phyloP scores from a whole-genome alignment of 2,888 invertebrate species.

The Maniola hyperantus region DNA sequence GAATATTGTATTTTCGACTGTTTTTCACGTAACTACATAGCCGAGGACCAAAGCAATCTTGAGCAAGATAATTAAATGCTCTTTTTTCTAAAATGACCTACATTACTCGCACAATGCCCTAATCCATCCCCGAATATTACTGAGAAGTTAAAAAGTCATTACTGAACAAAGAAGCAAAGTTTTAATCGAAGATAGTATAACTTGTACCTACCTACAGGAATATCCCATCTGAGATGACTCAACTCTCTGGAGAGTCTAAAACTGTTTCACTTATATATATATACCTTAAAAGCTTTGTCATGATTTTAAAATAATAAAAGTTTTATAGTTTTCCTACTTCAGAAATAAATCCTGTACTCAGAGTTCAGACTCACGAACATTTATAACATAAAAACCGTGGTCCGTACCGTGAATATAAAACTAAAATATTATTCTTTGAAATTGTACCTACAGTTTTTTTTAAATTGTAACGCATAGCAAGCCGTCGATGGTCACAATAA shows the following conservation, averaged over 20 bases:
- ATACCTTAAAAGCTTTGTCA: too few relatives aligned
- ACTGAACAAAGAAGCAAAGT: slow-evolving; percentile 38
- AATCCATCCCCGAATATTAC: slow-evolving; percentile 36
- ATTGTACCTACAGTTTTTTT: too few relatives aligned
- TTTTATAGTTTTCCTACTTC: not conserved
- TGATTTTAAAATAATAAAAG: slow-evolving; percentile 14
- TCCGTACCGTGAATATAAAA: too few relatives aligned
- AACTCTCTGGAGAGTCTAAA: slow-evolving; percentile 30
- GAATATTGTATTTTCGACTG: too few relatives aligned
- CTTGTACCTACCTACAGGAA: slow-evolving; percentile 21
- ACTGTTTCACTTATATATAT: slow-evolving; percentile 23
- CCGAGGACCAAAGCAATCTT: not conserved
- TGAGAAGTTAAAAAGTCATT: slow-evolving; percentile 38
- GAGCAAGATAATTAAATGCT: not conserved
- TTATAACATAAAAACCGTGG: too few relatives aligned
- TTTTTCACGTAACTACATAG: too few relatives aligned
- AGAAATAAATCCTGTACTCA: not conserved
- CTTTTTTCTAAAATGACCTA: slow-evolving; percentile 26
- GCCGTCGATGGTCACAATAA: too few relatives aligned
- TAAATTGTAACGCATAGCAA: too few relatives aligned
- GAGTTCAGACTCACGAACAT: too few relatives aligned
- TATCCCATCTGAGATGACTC: slow-evolving; percentile 34
- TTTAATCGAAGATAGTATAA: slow-evolving; percentile 40
- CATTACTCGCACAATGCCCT: slow-evolving; percentile 26
- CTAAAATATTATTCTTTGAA: too few relatives aligned